phyloP scores from a whole-genome alignment of 2,888 invertebrate species.

The Nemotelus nigrinus region DNA sequence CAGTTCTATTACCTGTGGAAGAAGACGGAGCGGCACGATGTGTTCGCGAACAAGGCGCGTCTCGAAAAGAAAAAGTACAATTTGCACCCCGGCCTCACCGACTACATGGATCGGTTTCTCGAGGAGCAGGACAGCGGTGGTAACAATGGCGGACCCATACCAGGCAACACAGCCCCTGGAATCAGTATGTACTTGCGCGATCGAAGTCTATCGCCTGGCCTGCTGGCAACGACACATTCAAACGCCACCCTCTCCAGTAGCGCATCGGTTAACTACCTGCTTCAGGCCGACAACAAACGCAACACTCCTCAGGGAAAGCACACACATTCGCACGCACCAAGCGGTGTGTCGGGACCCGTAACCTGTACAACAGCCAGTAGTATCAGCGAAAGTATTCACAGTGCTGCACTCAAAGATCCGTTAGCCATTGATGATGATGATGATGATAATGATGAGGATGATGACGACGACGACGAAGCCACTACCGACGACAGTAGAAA shows the following conservation, averaged over 20 bases:
- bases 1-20: slow-evolving; percentile 99
- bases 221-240: background rate
- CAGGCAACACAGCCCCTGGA: background rate
- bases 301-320: background rate
- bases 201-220: slow-evolving; percentile 23
- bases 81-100: slow-evolving; percentile 90
- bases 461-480: background rate
- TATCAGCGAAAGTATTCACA: background rate
- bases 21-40: slow-evolving; percentile 95
- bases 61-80: slow-evolving; percentile 93
- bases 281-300: slow-evolving; percentile 28
- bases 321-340: background rate
- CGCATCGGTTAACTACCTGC: background rate
- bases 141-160: background rate
- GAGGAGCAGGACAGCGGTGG: slow-evolving; percentile 79
- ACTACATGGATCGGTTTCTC: slow-evolving; percentile 92
- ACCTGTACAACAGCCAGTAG: background rate
- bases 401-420: background rate
- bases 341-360: background rate
- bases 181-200: slow-evolving; percentile 8
- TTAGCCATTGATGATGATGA: slow-evolving; percentile 13
- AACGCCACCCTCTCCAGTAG: background rate
- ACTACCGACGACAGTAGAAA: too few species aligned
- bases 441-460: background rate
- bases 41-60: slow-evolving; percentile 86